Conservation (phyloP, 2,797 vertebrate genomes). For the Hippoglossus hippoglossus region DNA sequence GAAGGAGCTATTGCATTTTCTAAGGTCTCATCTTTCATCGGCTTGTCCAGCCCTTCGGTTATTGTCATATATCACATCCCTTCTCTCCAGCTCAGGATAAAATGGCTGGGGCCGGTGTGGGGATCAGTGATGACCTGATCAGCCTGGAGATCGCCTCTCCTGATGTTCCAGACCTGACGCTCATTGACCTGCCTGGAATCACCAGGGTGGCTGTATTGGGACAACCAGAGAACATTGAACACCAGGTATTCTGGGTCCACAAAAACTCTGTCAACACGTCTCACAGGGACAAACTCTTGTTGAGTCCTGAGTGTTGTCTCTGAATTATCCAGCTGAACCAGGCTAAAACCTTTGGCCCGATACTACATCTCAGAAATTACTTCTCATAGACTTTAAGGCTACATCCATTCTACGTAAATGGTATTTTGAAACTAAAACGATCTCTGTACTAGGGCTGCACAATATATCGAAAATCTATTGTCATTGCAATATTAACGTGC, state of each 20-base stretch:
- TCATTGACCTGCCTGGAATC: conserved; percentile 93
- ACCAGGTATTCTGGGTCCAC: conserved; percentile 77
- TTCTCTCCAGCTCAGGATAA: conserved; percentile 77
- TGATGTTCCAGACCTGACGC: conserved; percentile 89
- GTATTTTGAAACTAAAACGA: no score
- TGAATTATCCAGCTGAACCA: not conserved
- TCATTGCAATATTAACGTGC: no score
- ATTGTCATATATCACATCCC: not conserved
- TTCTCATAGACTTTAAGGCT: not conserved
- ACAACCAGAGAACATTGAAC: conserved; percentile 88
- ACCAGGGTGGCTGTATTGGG: conserved; percentile 86
- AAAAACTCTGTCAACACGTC: not conserved
- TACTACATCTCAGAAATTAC: no score
- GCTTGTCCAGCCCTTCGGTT: not conserved
- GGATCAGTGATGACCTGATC: conserved; percentile 87
- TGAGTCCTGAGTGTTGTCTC: not conserved
- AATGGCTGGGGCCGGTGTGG: conserved; percentile 77
- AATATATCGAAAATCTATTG: no score
- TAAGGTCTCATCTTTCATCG: not conserved
- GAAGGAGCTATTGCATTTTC: not conserved
- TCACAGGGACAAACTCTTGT: not conserved
- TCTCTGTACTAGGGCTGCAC: no score
- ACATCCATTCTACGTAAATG: no score
- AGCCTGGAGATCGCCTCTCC: conserved; percentile 87
- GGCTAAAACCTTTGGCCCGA: not conserved